Percentiles rank a stretch among this genome's conserved stretches.
These are phyloP conservation scores for Dryobotodes eremita DNA, from an alignment of 2,888 invertebrate genomes.

Conservation along the genomic window DNA sequence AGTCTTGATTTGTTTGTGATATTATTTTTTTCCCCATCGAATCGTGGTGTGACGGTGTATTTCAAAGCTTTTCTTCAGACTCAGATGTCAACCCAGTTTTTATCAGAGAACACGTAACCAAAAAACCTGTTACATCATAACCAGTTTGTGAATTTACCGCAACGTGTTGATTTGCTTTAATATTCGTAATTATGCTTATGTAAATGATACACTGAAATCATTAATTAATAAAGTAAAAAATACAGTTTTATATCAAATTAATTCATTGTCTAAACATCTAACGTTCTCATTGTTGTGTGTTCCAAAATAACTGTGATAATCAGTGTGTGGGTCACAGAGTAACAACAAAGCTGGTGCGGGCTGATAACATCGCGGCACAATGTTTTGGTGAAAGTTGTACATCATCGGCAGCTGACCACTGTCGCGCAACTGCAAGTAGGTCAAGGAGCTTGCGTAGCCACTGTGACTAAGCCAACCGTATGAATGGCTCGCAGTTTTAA, in stretches of 20 bases:
- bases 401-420: slow-evolving; percentile 84
- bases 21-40: background rate
- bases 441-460: slow-evolving; percentile 85
- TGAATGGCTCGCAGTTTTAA: slow-evolving; percentile 77
- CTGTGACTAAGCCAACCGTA: slow-evolving; percentile 79
- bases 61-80: slow-evolving; percentile 10
- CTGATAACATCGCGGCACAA: slow-evolving; percentile 72
- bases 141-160: slow-evolving; percentile 32
- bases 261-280: slow-evolving; percentile 36
- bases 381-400: slow-evolving; percentile 88
- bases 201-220: slow-evolving; percentile 3
- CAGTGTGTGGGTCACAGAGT: slow-evolving; percentile 56
- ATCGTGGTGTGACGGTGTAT: slow-evolving; percentile 1
- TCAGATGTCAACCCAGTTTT: slow-evolving; percentile 38
- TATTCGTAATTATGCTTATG: slow-evolving; percentile 16
- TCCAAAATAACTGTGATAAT: slow-evolving; percentile 59
- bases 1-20: background rate
- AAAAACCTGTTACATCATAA: slow-evolving; percentile 49
- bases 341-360: slow-evolving; percentile 56
- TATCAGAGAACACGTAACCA: slow-evolving; percentile 21
- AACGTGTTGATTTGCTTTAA: slow-evolving; percentile 14
- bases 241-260: slow-evolving; percentile 49
- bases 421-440: slow-evolving; percentile 83
- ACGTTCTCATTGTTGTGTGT: slow-evolving; percentile 42
- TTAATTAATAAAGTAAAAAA: slow-evolving; percentile 18